phyloP scores from a whole-genome alignment of 2,888 invertebrate genomes.

The Hoplodrina ambigua region DNA sequence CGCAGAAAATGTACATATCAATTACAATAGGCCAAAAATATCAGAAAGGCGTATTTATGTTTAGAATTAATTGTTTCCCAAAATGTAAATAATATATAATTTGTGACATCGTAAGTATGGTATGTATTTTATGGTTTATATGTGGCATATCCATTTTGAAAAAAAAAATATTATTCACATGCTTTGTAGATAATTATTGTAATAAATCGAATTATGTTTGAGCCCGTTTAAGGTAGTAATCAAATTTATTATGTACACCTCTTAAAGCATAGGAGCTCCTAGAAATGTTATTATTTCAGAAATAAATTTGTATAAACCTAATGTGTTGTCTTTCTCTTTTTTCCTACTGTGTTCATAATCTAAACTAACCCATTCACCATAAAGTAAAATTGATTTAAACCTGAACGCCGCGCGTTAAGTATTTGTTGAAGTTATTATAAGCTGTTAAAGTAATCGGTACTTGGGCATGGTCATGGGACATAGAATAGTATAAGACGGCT shows the following conservation, averaged over 20 bases:
- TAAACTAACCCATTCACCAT: not conserved
- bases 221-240: slow-evolving; percentile 63
- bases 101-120: slow-evolving; percentile 22
- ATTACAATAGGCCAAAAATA: slow-evolving; percentile 39
- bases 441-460: too few species aligned
- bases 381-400: too few species aligned
- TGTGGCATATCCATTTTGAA: slow-evolving; percentile 51
- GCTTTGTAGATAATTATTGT: slow-evolving; percentile 57
- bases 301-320: slow-evolving; percentile 78
- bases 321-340: slow-evolving; percentile 12
- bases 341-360: not conserved
- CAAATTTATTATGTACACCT: slow-evolving; percentile 70
- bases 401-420: not conserved
- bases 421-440: not conserved
- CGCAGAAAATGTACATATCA: slow-evolving; percentile 72
- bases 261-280: slow-evolving; percentile 74
- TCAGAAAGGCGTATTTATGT: slow-evolving; percentile 42
- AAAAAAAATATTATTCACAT: slow-evolving; percentile 44
- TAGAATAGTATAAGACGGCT: too few species aligned
- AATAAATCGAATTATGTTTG: slow-evolving; percentile 55
- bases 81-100: slow-evolving; percentile 28
- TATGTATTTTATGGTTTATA: slow-evolving; percentile 35
- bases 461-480: too few species aligned
- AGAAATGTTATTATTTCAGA: slow-evolving; percentile 80
- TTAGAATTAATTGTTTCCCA: slow-evolving; percentile 26